Base-by-base conservation (phyloP, 1,140 invertebrate species). In the Heliconius hewitsoni region DNA sequence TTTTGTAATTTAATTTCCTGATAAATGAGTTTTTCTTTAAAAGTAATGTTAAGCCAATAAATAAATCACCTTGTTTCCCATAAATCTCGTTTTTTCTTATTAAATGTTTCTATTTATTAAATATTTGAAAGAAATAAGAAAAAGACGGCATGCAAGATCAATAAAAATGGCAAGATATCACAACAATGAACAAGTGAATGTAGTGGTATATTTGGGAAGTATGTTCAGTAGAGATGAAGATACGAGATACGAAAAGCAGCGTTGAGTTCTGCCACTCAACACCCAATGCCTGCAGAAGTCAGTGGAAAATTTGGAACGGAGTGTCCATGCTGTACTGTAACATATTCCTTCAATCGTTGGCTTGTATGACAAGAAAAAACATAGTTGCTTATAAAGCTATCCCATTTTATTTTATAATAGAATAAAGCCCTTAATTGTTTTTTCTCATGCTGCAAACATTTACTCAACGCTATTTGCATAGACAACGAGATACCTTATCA, bases 401-500 rank as follows among this genome's bases (percentile, higher is more conserved):
- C 23, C 2, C 57, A 66, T 30, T 66, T 9, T 27, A 66, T 57
- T 11, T 57, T 66, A 66, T 4, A 27, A 66, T 27, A 4, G 13
- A 66, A 66, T 23, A 66, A 19, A 71, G 71, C 37, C 71, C 71
- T 71, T 71, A 52, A 73, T 73, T 4, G 1, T 0, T 13, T n/a
- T 66, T 75, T 75, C 74, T 60, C 74, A 75, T 60, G 74, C 6
- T 11, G 13, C 13, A 27, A 39, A 18, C 60, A 16, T 77, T 77
- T 55, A 52, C 34, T 52, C 39, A 78, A 78, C 11, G 19, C 3
- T 57, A 66, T 78, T 78, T 78, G 52, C 77, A 78, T 78, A 39
- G 46, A 70, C 37, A 70, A 52, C 76, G 37, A 57, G 77, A 78
- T 78, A 74, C 23, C 73, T 77, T 73, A 78, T 78, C 71, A 70